Evolutionary conservation across 1,140 invertebrate species (phyloP).

Genomic region (Sipha flava): DNA sequence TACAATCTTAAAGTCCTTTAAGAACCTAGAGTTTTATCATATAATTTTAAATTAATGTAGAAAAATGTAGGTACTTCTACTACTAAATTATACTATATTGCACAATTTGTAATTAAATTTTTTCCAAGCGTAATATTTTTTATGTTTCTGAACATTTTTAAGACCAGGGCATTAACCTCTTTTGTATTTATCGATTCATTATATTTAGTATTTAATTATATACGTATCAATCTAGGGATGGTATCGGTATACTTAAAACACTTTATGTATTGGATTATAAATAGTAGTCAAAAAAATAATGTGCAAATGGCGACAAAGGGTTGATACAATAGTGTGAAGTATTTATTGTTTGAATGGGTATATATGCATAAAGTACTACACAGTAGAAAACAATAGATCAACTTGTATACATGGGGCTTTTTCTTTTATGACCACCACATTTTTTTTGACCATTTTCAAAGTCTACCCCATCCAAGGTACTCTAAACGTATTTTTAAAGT

Average conservation of each 20-base stretch:
- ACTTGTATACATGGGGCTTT: not conserved
- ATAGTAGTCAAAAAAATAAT: not conserved
- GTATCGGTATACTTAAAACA: not conserved
- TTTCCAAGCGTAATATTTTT: too few species aligned
- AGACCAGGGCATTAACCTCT: too few species aligned
- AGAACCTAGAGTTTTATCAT: too few species aligned
- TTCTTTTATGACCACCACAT: not conserved
- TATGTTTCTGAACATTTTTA: too few species aligned
- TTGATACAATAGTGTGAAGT: constrained; percentile 30
- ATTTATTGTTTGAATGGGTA: constrained; percentile 7
- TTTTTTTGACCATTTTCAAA: not conserved
- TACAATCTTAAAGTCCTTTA: too few species aligned
- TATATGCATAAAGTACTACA: not conserved
- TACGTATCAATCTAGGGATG: too few species aligned
- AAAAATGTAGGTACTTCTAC: too few species aligned
- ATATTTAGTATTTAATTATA: too few species aligned
- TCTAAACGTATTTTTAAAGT: constrained; percentile 22
- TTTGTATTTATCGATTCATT: too few species aligned
- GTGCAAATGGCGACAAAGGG: not conserved
- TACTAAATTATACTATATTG: too few species aligned
- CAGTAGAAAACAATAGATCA: not conserved
- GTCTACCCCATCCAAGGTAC: not conserved
- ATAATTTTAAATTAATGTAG: too few species aligned
- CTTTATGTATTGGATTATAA: not conserved
- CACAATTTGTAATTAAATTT: too few species aligned